phyloP scores from a whole-genome alignment of 2,797 vertebrate genomes.

The Alauda arvensis region DNA sequence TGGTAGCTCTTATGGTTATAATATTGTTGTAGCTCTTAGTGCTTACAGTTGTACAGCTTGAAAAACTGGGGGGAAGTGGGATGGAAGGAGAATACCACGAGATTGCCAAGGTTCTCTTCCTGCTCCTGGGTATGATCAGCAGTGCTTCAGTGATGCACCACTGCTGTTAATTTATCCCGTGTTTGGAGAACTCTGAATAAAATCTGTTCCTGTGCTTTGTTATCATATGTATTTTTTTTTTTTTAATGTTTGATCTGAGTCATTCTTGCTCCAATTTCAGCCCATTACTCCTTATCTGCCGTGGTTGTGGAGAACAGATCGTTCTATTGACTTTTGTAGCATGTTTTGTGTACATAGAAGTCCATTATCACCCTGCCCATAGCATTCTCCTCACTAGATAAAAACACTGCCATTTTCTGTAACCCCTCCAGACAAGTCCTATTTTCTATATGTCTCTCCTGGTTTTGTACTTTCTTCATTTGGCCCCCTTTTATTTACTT shows the following conservation, averaged over 20 bases:
- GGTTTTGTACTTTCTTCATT: not conserved
- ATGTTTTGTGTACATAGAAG: not conserved
- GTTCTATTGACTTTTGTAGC: constrained; percentile 16
- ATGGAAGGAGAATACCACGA: not conserved
- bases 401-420: not conserved
- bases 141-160: not conserved
- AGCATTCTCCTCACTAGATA: not conserved
- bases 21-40: not conserved
- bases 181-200: constrained; percentile 1
- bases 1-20: not conserved
- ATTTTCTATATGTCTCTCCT: not conserved
- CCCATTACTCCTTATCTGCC: constrained; percentile 3
- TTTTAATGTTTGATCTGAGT: constrained; percentile 13
- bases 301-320: not conserved
- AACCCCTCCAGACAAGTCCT: not conserved
- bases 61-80: not conserved
- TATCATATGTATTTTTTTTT: not conserved
- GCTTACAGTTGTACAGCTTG: not conserved
- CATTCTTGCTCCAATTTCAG: not conserved
- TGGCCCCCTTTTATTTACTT: not conserved
- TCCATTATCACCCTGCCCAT: not conserved
- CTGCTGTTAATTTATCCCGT: not conserved
- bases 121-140: not conserved
- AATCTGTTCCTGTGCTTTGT: not conserved
- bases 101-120: not conserved